Conservation (phyloP, 1,140 invertebrate species). For the Pseudomyrmex gracilis region DNA sequence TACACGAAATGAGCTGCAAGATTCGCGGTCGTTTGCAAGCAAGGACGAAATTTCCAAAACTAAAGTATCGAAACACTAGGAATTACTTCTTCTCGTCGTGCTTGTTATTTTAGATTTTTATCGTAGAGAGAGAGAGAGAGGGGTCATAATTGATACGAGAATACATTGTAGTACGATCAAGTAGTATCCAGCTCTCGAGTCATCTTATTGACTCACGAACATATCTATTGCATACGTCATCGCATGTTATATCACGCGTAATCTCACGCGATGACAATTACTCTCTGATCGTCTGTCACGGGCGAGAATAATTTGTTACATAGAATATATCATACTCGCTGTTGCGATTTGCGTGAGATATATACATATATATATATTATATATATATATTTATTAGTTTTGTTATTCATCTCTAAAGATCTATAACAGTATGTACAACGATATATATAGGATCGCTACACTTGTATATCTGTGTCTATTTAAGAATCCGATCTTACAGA, state of each 20-base stretch:
- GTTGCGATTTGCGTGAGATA: conserved; percentile 27
- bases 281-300: conserved; percentile 13
- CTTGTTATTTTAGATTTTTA: conserved; percentile 10
- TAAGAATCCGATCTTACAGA: conserved; percentile 24
- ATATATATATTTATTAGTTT: conserved; percentile 48
- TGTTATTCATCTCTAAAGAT: conserved; percentile 59
- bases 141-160: neutral
- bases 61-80: neutral
- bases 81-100: conserved; percentile 23
- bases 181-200: neutral
- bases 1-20: neutral
- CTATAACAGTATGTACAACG: conserved; percentile 36
- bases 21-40: neutral
- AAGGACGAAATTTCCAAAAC: neutral
- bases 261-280: conserved; percentile 13
- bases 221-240: conserved; percentile 27
- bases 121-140: no score
- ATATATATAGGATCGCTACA: conserved; percentile 61
- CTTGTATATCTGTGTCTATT: conserved; percentile 56
- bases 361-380: no score
- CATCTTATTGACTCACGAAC: conserved; percentile 7
- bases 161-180: conserved; percentile 1
- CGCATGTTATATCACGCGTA: conserved; percentile 3
- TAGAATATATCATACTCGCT: neutral
- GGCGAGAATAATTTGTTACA: conserved; percentile 37